These are phyloP conservation scores for Eupithecia exiguata DNA, from an alignment of 2,888 invertebrate genomes.

Conservation along the genomic window DNA sequence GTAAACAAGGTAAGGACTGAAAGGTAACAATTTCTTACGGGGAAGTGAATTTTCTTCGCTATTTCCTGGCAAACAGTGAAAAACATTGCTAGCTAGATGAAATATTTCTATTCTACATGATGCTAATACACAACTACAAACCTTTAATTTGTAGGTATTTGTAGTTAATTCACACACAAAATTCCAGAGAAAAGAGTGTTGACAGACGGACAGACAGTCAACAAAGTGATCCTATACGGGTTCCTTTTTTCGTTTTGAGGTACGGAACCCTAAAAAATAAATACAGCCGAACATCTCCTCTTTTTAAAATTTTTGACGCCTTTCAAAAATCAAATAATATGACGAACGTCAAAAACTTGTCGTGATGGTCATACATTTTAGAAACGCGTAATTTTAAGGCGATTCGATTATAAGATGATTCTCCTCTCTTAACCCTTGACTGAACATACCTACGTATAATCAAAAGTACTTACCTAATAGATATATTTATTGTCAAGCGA, in stretches of 20 bases:
- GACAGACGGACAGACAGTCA: too few relatives aligned
- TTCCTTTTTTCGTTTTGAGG: too few relatives aligned
- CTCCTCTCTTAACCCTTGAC: neutral
- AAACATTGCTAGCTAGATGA: neutral
- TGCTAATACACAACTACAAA: neutral
- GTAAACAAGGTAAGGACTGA: constrained; percentile 43
- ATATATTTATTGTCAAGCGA: neutral
- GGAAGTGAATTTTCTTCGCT: constrained; percentile 37
- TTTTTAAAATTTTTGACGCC: too few relatives aligned
- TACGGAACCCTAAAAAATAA: too few relatives aligned
- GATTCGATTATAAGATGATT: neutral
- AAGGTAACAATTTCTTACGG: constrained; percentile 39
- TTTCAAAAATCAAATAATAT: neutral
- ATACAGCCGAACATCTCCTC: too few relatives aligned
- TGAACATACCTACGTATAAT: neutral
- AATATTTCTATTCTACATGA: constrained; percentile 4
- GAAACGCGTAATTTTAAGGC: neutral
- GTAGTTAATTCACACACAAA: too few relatives aligned
- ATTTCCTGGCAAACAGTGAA: constrained; percentile 30
- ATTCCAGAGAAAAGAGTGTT: too few relatives aligned
- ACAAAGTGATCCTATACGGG: too few relatives aligned
- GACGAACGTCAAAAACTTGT: neutral
- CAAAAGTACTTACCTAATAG: neutral
- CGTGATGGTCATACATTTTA: neutral
- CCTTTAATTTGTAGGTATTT: too few relatives aligned